Base-by-base conservation (phyloP, 1,140 invertebrate species). In the Acromyrmex echinatior region DNA sequence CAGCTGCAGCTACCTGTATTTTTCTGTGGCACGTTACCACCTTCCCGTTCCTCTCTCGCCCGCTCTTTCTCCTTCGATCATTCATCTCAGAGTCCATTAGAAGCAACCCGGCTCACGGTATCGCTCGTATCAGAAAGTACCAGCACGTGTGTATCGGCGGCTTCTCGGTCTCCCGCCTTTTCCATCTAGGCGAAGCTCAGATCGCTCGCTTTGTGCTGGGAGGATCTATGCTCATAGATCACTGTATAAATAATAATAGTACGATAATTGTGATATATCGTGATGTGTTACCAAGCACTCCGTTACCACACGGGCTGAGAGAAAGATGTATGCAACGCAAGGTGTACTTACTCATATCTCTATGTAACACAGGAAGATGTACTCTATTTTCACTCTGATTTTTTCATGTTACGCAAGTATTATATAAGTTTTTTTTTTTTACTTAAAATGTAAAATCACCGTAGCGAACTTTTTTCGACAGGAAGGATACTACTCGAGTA, bases 71-170 rank as follows among this genome's bases (percentile, higher is more conserved):
- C 21, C 51, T 71, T 53, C 78, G 89, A 90, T 86, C 90, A 90
- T 91, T 77, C 87, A 91, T 91, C 90, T 91, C 73, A 28, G 82
- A 90, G 88, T 90, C 90, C 89, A 91, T 91, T 91, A 91, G 86
- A 73, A 91, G 87, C 82, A 77, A 71, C 65, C 70, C 45, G 81
- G 56, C 86, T 73, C 88, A 28, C 66, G 53, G 49, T 91, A 90
- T 90, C 87, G 86, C 65, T 88, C 73, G 66, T 87, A 91, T 91
- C 89, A 86, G 90, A 91, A 91, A 91, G 87, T 86, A 88, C 66
- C 78, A 85, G 76, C 89, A 86, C 89, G 66, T 70, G 89, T 91
- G 87, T 82, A 88, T 86, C 71, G 45, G 65, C 35, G 60, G 31
- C 63, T 62, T 58, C 89, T 74, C 85, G 56, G 16, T 53, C 89